Evolutionary conservation across 2,888 invertebrate species (phyloP).

Genomic region (Meta bourneti): DNA sequence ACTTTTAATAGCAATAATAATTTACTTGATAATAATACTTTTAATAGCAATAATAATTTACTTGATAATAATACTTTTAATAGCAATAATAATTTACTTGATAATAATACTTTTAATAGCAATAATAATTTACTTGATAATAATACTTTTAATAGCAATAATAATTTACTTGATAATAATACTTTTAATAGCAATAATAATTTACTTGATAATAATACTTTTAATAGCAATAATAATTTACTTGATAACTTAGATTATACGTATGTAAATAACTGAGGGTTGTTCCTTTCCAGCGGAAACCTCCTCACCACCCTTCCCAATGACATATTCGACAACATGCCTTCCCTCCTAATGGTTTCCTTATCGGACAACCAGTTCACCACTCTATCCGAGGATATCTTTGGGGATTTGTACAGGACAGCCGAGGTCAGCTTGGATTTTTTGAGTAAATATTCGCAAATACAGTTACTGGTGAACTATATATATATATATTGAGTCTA

Average conservation of each 20-base stretch:
- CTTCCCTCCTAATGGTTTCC: not conserved
- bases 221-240: not conserved
- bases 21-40: no score
- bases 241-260: not conserved
- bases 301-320: not conserved
- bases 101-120: no score
- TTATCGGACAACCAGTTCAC: not conserved
- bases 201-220: not conserved
- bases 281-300: not conserved
- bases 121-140: no score
- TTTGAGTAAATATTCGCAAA: not conserved
- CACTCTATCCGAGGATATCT: not conserved
- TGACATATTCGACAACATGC: slow-evolving; percentile 1
- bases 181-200: not conserved
- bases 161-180: not conserved
- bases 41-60: no score
- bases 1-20: no score
- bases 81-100: no score
- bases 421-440: not conserved
- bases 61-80: no score
- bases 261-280: not conserved
- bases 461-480: not conserved
- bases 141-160: not conserved
- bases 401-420: no score
- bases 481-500: not conserved